A percentile compares a stretch with the other conserved stretches of the same genome.
Conservation (phyloP, 2,888 invertebrate genomes). For the Archips xylosteana region DNA sequence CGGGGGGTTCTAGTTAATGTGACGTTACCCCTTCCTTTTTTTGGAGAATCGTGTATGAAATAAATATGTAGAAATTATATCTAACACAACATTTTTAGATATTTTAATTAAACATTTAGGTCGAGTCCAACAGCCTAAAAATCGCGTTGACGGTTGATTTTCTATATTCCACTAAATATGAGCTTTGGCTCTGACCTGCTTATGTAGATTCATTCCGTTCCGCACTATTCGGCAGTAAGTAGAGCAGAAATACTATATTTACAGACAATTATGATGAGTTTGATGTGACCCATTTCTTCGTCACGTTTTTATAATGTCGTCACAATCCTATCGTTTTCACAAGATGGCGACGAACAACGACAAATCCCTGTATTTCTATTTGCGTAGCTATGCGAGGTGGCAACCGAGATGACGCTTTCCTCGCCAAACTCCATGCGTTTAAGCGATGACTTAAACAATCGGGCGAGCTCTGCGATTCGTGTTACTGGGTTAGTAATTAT, state of each 20-base stretch:
- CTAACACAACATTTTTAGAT: no score
- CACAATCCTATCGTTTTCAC: constrained; percentile 84
- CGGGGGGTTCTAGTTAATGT: no score
- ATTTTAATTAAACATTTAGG: no score
- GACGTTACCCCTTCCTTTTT: no score
- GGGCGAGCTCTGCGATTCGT: constrained; percentile 56
- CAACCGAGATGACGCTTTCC: constrained; percentile 52
- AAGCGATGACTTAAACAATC: constrained; percentile 48
- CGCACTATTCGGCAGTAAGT: background rate
- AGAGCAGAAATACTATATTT: background rate
- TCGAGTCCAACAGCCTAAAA: no score
- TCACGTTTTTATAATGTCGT: constrained; percentile 78
- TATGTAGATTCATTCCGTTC: background rate
- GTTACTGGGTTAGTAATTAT: constrained; percentile 69
- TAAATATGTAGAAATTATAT: no score
- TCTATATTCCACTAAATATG: background rate
- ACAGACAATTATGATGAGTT: constrained; percentile 50
- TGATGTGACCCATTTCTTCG: constrained; percentile 68
- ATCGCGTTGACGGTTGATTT: background rate
- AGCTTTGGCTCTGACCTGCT: background rate
- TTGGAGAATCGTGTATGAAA: no score
- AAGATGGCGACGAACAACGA: constrained; percentile 84
- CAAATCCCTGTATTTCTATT: constrained; percentile 85
- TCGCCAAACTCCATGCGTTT: constrained; percentile 48
- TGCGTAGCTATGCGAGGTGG: constrained; percentile 77